Evolutionary conservation across 1,140 invertebrate genomes (phyloP).

Genomic region (Platorchestia sp.): DNA sequence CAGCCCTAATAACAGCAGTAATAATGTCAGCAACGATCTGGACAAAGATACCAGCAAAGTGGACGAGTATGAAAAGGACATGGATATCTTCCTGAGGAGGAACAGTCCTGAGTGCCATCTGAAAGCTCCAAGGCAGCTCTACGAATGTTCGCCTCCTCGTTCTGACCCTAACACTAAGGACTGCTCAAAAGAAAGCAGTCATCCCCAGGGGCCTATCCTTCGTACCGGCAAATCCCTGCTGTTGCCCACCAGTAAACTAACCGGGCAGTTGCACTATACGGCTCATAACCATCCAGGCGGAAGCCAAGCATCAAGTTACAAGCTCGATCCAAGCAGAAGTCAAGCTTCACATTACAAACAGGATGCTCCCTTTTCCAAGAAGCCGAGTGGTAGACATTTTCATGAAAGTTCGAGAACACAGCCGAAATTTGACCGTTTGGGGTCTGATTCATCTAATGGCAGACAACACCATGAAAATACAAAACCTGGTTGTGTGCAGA

Average conservation of each 20-base stretch:
- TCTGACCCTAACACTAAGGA: background rate
- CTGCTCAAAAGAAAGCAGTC: constrained; percentile 32
- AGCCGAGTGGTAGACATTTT: background rate
- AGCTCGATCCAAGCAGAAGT: background rate
- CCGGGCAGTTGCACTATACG: constrained; percentile 45
- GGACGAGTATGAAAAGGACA: constrained; percentile 24
- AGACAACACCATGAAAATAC: background rate
- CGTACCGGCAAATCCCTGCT: constrained; percentile 63
- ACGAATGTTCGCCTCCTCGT: background rate
- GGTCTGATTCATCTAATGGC: background rate
- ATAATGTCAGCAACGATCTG: background rate
- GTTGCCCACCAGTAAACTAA: constrained; percentile 56
- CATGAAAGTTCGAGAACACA: background rate
- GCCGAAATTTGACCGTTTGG: background rate
- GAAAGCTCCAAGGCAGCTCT: background rate
- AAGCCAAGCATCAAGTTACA: background rate
- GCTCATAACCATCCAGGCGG: constrained; percentile 58
- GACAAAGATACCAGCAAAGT: background rate
- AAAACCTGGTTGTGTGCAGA: background rate
- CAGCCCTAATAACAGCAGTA: background rate
- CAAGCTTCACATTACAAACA: background rate
- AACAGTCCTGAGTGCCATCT: background rate
- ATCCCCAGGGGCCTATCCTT: constrained; percentile 61
- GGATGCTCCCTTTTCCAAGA: background rate
- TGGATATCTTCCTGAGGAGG: constrained; percentile 16